Evolutionary conservation across 2,113 vertebrate genomes (phyloP), one percentile per base, ranked within the genome.

Genomic region (Lampris megalopsis): DNA sequence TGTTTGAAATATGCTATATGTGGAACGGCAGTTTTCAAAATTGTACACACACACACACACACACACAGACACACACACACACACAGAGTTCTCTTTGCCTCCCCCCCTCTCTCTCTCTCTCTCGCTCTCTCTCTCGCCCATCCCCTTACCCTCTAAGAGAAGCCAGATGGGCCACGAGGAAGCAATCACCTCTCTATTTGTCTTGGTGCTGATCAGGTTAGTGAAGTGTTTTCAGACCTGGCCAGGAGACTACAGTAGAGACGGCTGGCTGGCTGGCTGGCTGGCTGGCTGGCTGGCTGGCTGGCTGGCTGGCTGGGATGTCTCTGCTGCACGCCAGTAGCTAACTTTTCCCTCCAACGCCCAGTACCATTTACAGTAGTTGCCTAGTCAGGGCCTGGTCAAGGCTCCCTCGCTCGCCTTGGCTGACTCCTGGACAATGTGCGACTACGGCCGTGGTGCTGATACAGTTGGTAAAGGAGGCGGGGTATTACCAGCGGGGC

Each of bases 141-240:
- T 71, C 76, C 83, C 81, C 66, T 73, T 57, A 42, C 73, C 77
- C 84, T 66, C 86, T 94, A 93, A 94, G 88, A 87, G 85, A 93
- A 94, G 86, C 86, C 93, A 94, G 90, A 94, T 94, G 94, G 91
- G 89, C 88, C 88, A 91, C 78, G 76, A 91, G 85, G 89, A 92
- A 92, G 90, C 88, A 90, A 92, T 93, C 91, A 92, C 87, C 81
- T 81, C 91, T 91, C 91, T 92, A 91, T 93, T 93, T 94, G 91
- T 94, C 93, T 94, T 91, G 91, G 92, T 87, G 83, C 83, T 90
- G 92, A 91, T 92, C 91, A 88, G 86, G 91, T 92, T 92, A 92
- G 91, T 88, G 81, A 93, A 92, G 88, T 91, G 89, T 92, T 93
- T 86, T 89, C 91, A 89, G 84, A 75, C 78, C 77, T 78, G 82